Evolutionary conservation across 30 jellyfish, hydroid and myxozoan species (phyloP), one percentile per base, ranked within the genome.

Genomic region (Phacellophora camtschatica): DNA sequence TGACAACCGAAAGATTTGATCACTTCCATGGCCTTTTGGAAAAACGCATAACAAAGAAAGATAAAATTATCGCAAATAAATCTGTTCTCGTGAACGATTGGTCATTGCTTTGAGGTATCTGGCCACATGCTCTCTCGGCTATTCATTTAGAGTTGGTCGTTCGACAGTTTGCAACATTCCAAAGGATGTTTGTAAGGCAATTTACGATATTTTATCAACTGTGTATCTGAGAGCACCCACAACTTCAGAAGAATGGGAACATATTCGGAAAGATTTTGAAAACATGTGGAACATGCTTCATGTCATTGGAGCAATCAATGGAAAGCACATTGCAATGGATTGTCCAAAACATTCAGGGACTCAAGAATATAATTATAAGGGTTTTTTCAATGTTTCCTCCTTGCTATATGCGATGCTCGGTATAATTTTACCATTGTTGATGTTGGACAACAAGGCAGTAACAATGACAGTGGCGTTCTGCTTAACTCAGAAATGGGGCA

Each of bases 291-390:
- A 81, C 37, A 64, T 81, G 82, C 95, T 90, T 18, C 95, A 74
- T 39, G 84, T 69, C 39, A 80, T 87, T 76, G 94, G 96, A 69
- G 95, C 89, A 22, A 54, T 87, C 29, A 89, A 87, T 61, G 88
- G 96, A 16, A 78, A 87, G 57, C 96, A 86, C 85, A 79, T 87
- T 24, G 82, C 85, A 43, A 71, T 88, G 8, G 81, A 71, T 46
- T 73, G 86, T 37, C 90, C 97, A 7, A 71, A 62, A 59, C 31
- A 24, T 10, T 10, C 84, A 18, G 96, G 89, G 32, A 23, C 77
- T 8, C 63, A 41, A 35, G 45, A 48, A 36, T 54, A 73, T 42
- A 83, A 83, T 49, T 68, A 81, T 50, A 66, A 83, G 42, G 71
- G 83, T 20, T 72, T 74, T 34, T 71, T 30, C 74, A 85, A 86